A percentile compares a stretch with the other conserved stretches of the same genome.
phyloP scores from a whole-genome alignment of 2,113 vertebrate genomes.

The Lepidothrix coronata region DNA sequence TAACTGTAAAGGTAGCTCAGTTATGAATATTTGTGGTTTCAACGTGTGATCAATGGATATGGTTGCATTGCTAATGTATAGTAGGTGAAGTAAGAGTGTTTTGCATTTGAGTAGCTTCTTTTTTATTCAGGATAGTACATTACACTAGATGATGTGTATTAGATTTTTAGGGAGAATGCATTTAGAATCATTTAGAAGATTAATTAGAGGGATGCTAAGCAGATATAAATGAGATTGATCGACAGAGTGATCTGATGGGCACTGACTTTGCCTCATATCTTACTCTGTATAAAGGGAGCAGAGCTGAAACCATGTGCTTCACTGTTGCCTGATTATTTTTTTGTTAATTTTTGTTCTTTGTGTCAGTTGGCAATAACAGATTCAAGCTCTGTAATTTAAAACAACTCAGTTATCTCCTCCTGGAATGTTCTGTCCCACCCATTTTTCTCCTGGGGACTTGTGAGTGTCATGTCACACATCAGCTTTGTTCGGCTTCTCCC shows the following conservation, averaged over 20 bases:
- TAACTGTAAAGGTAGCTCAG: background rate
- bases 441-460: background rate
- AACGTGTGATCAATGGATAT: background rate
- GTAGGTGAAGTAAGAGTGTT: background rate
- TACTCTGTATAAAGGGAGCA: background rate
- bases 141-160: background rate
- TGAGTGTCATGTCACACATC: background rate
- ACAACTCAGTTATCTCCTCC: background rate
- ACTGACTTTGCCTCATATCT: background rate
- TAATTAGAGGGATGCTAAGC: background rate
- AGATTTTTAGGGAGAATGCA: background rate
- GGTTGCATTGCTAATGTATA: background rate
- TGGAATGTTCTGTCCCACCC: slow-evolving; percentile 12
- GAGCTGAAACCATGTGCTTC: background rate
- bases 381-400: background rate
- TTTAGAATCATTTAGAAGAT: background rate
- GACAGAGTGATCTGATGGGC: background rate
- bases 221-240: background rate
- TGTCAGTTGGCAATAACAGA: background rate
- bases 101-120: background rate
- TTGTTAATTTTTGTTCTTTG: background rate
- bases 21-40: background rate
- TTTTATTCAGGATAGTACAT: background rate
- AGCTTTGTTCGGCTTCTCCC: background rate
- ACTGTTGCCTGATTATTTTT: background rate